Conservation (phyloP, 2,113 vertebrate species). For the Pitta sordida region DNA sequence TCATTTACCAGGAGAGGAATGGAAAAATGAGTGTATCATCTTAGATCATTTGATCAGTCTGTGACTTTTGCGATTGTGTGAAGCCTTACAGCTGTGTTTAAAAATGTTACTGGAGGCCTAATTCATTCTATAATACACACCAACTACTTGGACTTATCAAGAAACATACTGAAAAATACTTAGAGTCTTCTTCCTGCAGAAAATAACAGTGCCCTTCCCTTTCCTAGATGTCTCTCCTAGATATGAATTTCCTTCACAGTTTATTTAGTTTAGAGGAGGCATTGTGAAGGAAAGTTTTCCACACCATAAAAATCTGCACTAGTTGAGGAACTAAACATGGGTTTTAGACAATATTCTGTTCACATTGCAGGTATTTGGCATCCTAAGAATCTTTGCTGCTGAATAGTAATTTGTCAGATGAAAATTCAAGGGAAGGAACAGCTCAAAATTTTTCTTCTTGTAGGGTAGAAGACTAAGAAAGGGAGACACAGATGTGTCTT, state of each 20-base stretch:
- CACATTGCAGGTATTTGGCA: not conserved
- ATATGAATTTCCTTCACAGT: not conserved
- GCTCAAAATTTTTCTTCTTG: not conserved
- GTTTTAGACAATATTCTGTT: not conserved
- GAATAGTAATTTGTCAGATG: not conserved
- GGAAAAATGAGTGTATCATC: not conserved
- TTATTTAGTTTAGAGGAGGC: not conserved
- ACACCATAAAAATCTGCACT: not conserved
- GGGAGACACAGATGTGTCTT: not conserved
- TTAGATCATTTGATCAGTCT: conserved; percentile 6
- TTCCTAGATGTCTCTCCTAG: not conserved
- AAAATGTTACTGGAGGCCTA: not conserved
- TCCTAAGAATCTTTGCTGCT: not conserved
- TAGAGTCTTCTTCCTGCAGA: not conserved
- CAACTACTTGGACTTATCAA: not conserved
- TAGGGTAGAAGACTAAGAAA: not conserved
- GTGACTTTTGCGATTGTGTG: not conserved
- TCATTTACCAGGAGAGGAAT: not conserved
- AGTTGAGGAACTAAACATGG: not conserved
- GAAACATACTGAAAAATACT: not conserved
- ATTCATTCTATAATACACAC: not conserved
- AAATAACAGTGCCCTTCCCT: not conserved
- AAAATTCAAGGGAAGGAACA: not conserved
- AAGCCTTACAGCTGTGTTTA: not conserved
- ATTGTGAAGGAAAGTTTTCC: not conserved